These are phyloP conservation scores for Origma solitaria DNA, from an alignment of 2,113 vertebrate genomes.

Conservation along the genomic window DNA sequence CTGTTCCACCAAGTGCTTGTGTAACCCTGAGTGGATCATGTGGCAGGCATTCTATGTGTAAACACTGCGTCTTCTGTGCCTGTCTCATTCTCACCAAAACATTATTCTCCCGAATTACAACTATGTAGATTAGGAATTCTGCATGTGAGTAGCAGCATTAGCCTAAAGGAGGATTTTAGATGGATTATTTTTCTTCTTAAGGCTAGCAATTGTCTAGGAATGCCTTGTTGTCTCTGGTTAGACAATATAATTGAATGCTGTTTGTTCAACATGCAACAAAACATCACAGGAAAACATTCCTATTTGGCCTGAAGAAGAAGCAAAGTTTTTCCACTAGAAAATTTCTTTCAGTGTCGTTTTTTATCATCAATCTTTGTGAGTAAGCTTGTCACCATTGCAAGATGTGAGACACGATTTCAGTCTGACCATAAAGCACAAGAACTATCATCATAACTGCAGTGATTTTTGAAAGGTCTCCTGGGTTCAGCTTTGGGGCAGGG, in stretches of 20 bases:
- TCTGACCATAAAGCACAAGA: neutral
- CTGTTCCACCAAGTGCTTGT: neutral
- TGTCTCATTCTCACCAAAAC: neutral
- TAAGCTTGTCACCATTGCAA: neutral
- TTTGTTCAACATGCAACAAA: neutral
- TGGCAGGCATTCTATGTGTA: neutral
- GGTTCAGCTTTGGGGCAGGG: neutral
- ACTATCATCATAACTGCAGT: neutral
- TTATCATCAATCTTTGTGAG: neutral
- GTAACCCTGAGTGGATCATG: rapidly evolving
- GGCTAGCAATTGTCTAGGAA: neutral
- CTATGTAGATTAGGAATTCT: neutral
- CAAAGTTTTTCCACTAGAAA: neutral
- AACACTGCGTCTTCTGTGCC: neutral
- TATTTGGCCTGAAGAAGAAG: neutral
- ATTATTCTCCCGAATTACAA: neutral
- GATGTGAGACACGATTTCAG: neutral
- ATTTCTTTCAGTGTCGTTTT: neutral
- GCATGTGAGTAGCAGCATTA: neutral
- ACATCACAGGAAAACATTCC: neutral
- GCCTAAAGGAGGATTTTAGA: neutral
- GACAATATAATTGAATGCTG: neutral
- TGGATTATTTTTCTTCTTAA: neutral
- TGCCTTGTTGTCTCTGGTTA: neutral
- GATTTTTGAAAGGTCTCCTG: neutral